Evolutionary conservation across 1,140 invertebrate genomes (phyloP).

Genomic region (Temnothorax longispinosus): DNA sequence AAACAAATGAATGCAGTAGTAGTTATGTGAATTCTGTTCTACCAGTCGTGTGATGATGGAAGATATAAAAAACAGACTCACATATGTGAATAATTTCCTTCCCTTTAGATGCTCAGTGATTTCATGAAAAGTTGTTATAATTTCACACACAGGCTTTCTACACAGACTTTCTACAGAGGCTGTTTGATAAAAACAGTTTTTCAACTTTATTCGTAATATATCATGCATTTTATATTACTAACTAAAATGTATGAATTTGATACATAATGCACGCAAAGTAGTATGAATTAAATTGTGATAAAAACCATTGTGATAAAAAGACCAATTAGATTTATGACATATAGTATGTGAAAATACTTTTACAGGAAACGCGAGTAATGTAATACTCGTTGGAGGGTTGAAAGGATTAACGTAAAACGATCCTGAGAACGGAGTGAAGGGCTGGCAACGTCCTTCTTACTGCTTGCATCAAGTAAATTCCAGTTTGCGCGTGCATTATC

Average conservation of each 20-base stretch:
- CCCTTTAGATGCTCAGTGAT: slow-evolving; percentile 10
- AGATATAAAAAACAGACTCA: not conserved
- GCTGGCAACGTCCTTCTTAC: slow-evolving; percentile 30
- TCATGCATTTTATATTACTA: not conserved
- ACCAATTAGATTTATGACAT: not conserved
- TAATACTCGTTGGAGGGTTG: not conserved
- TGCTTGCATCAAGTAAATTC: slow-evolving; percentile 67
- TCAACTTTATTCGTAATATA: not conserved
- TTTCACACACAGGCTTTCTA: not conserved
- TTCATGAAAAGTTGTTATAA: slow-evolving; percentile 43
- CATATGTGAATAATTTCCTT: slow-evolving; percentile 38
- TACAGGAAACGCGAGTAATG: not conserved
- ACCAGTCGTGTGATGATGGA: slow-evolving; percentile 14
- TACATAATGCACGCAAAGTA: not conserved
- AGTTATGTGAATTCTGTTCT: slow-evolving; percentile 2
- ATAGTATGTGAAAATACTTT: not conserved
- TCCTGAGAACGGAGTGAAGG: slow-evolving; percentile 11
- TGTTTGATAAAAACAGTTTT: slow-evolving; percentile 5
- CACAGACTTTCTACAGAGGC: not conserved
- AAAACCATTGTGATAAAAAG: not conserved
- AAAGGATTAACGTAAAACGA: slow-evolving; percentile 28
- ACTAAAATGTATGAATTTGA: not conserved
- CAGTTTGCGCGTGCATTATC: slow-evolving; percentile 75
- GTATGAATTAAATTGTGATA: not conserved
- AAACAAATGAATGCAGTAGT: slow-evolving; percentile 31